Conservation (phyloP, 64 coral and sea anemone species). For the Montipora cactus region DNA sequence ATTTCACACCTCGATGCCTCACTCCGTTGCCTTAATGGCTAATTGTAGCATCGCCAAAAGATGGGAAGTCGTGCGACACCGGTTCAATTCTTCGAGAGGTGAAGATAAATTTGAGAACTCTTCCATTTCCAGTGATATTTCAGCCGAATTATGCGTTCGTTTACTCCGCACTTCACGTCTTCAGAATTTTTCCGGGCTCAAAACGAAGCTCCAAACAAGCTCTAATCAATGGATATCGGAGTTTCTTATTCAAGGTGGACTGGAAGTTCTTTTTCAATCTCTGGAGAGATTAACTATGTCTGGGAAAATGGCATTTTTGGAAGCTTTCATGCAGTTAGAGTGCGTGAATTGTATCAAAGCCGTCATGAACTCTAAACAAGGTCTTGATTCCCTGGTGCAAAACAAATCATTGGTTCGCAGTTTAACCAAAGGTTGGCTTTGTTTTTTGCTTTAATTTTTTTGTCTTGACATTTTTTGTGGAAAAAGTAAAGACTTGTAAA, state of each 20-base stretch:
- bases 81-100: slow-evolving; percentile 12
- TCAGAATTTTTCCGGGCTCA: slow-evolving; percentile 80
- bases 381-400: slow-evolving; percentile 73
- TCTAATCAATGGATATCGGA: slow-evolving; percentile 74
- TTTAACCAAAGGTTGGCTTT: slow-evolving; percentile 78
- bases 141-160: slow-evolving; percentile 77
- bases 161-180: slow-evolving; percentile 59
- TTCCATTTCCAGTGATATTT: slow-evolving; percentile 40
- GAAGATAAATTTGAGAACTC: background rate
- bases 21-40: slow-evolving; percentile 7
- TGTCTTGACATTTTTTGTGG: background rate
- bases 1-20: background rate
- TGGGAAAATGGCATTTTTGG: slow-evolving; percentile 54
- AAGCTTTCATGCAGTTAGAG: slow-evolving; percentile 85
- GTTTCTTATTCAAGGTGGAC: slow-evolving; percentile 82
- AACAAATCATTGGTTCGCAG: slow-evolving; percentile 65
- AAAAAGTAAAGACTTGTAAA: too few relatives aligned
- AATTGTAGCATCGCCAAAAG: slow-evolving; percentile 10
- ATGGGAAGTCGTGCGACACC: slow-evolving; percentile 48
- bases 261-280: slow-evolving; percentile 82
- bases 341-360: slow-evolving; percentile 90
- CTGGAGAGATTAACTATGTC: slow-evolving; percentile 53
- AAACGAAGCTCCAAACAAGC: slow-evolving; percentile 69
- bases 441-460: background rate
- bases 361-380: slow-evolving; percentile 86